Evolutionary conservation across 2,797 vertebrate species (phyloP).

Genomic region (Pygocentrus nattereri): DNA sequence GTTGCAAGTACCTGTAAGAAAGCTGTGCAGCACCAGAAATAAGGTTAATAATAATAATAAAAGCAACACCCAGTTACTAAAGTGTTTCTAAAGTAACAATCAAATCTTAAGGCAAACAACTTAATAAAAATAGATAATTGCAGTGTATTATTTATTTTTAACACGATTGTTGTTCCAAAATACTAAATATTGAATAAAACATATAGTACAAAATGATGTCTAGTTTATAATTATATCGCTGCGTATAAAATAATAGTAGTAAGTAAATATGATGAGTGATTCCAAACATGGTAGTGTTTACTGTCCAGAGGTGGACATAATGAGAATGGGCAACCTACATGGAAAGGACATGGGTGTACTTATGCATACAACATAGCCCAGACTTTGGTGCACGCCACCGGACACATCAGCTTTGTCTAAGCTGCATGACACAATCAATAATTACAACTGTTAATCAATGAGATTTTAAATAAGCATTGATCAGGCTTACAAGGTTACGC

Average conservation of each 20-base stretch:
- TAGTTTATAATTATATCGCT: no score
- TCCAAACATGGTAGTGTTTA: not conserved
- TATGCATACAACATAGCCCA: not conserved
- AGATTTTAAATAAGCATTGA: slow-evolving; percentile 85
- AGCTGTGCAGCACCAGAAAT: not conserved
- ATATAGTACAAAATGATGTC: no score
- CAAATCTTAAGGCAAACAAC: no score
- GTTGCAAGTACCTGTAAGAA: not conserved
- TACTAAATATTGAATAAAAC: no score
- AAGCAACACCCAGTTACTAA: no score
- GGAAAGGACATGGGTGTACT: slow-evolving; percentile 12
- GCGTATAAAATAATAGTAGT: no score
- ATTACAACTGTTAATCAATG: slow-evolving; percentile 87
- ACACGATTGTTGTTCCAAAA: no score
- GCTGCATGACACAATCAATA: slow-evolving; percentile 78
- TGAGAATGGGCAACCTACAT: not conserved
- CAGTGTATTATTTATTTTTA: no score
- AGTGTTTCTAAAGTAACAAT: no score
- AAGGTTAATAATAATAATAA: not conserved
- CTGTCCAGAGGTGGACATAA: not conserved
- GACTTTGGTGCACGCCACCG: slow-evolving; percentile 64
- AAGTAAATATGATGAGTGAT: not conserved
- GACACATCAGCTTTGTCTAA: slow-evolving; percentile 76
- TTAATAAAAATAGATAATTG: no score
- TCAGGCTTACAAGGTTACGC: slow-evolving; percentile 77